Base-by-base conservation (phyloP, 2,113 vertebrate species). In the Rhizomys pruinosus region DNA sequence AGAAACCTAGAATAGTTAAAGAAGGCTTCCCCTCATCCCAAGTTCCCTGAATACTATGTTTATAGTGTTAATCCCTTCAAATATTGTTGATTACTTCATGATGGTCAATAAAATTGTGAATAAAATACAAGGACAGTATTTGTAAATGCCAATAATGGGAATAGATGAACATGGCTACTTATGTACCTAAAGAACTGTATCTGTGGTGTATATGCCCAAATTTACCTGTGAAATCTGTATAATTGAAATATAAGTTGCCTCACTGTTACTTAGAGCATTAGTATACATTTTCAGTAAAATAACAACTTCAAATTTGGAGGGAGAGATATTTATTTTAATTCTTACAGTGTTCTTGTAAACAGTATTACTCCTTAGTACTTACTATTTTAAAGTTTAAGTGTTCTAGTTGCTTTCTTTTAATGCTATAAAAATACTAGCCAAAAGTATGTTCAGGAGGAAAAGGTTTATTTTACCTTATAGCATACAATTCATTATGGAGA, bases 1-100 rank as follows among this genome's bases (percentile, higher is more conserved):
- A 32, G 52, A 96, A 61, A 52, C 66, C 32, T 84, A 64, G 55
- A 88, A 84, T 15, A 44, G 47, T 88, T 44, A 93, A 94, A 90
- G 82, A 66, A 8, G 64, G 80, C 19, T 88, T 72, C 47, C 52
- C 17, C 37, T 52, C 12, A 12, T 37, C 87, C 23, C 23, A 73
- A 94, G 84, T 96, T 59, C 55, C 15, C 23, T 63, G 39, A 9
- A 15, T 88, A 72, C 59, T 25, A 90, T 52, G 44, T 9, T 76
- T 9, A 81, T 39, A 79, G n/a, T n/a, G n/a, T n/a, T n/a, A n/a
- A n/a, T n/a, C n/a, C 6, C 84, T 87, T 59, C 74, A 52, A 87
- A 92, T 61, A 77, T 10, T 13, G 1, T 76, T 63, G 85, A 76
- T 68, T 57, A 61, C 59, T 61, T 61, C 59, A 61, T 72, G 69